Percentiles rank a stretch among this genome's conserved stretches.
These are phyloP conservation scores for Dipodomys stephensi DNA, from an alignment of 2,113 vertebrate genomes.

Conservation along the genomic window DNA sequence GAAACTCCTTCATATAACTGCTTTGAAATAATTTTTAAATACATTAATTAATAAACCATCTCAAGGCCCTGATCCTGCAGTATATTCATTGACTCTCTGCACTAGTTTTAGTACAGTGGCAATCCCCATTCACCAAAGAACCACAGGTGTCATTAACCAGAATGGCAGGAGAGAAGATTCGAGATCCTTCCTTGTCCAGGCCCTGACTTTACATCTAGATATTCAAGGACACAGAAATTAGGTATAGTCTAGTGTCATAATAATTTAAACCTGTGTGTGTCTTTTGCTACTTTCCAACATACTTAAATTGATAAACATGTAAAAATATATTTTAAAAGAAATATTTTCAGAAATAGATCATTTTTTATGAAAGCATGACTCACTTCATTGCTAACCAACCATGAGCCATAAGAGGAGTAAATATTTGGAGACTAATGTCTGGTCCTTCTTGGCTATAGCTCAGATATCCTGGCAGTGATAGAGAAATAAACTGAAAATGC, in stretches of 20 bases:
- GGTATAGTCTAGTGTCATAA: neutral
- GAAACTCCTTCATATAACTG: too few relatives aligned
- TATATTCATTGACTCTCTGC: neutral
- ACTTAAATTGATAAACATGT: neutral
- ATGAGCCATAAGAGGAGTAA: neutral
- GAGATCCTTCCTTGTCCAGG: neutral
- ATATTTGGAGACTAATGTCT: neutral
- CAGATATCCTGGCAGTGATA: neutral
- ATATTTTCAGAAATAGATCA: slow-evolving; percentile 19
- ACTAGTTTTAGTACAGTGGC: neutral
- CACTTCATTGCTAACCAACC: neutral
- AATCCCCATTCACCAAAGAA: neutral
- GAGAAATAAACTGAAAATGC: neutral
- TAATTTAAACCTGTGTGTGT: neutral
- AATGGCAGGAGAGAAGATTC: neutral
- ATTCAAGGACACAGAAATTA: neutral
- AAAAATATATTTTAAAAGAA: slow-evolving; percentile 31
- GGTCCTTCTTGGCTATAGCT: neutral
- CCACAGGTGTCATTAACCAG: neutral
- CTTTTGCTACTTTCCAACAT: slow-evolving; percentile 28
- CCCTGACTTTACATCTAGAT: slow-evolving; percentile 26
- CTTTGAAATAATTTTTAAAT: too few relatives aligned
- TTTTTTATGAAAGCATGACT: neutral
- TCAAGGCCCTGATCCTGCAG: neutral
- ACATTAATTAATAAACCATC: too few relatives aligned